These are phyloP conservation scores for Lumbricus terrestris DNA, from an alignment of 2,888 invertebrate species.

Conservation along the genomic window DNA sequence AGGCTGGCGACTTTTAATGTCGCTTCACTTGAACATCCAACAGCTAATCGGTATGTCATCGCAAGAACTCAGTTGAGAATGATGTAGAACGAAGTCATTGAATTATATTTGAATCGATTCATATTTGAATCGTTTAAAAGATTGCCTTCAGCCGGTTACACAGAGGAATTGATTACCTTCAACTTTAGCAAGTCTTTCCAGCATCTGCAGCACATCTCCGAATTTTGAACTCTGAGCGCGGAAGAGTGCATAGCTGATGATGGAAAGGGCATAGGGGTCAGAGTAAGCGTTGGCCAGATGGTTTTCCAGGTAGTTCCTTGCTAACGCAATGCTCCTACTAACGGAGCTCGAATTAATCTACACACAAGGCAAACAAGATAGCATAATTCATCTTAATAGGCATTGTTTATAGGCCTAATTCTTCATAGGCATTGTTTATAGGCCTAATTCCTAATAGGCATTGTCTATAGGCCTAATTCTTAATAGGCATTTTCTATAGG, in stretches of 20 bases:
- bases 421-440: no score
- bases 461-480: background rate
- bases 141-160: background rate
- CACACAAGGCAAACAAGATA: background rate
- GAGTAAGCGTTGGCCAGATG: background rate
- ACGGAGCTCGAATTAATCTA: background rate
- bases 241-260: conserved; percentile 6
- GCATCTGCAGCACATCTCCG: background rate
- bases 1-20: no score
- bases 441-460: no score
- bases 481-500: no score
- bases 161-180: conserved; percentile 5
- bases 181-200: conserved; percentile 15
- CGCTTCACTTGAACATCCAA: no score
- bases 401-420: no score
- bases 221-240: background rate
- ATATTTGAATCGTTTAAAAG: no score
- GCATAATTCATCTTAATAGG: background rate
- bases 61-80: no score
- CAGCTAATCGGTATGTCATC: no score
- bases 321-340: background rate
- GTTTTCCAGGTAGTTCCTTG: background rate
- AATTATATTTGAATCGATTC: no score
- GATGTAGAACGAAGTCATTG: no score
- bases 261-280: conserved; percentile 22